Evolutionary conservation across 1,140 invertebrate species (phyloP).

Genomic region (Goniozus legneri): DNA sequence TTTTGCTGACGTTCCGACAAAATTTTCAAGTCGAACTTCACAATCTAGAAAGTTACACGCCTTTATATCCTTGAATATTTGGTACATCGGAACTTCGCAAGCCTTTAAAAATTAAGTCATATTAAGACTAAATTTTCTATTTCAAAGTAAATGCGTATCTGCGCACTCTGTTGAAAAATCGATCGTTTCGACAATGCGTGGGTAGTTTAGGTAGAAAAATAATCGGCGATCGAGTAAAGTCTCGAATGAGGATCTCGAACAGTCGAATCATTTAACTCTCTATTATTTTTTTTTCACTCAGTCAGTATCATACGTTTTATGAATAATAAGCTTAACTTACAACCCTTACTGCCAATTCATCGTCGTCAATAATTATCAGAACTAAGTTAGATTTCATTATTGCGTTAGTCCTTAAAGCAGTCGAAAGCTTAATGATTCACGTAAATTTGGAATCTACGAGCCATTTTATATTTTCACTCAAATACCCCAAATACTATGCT

Average conservation of each 20-base stretch:
- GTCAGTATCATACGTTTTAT: conserved; percentile 3
- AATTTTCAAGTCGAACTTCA: conserved; percentile 13
- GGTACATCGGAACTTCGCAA: conserved; percentile 7
- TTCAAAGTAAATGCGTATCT: not conserved
- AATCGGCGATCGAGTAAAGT: conserved; percentile 12
- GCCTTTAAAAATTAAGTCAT: conserved; percentile 5
- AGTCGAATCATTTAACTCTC: conserved; percentile 8
- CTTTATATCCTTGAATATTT: conserved; percentile 15
- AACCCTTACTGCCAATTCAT: conserved; percentile 12
- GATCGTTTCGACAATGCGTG: not conserved
- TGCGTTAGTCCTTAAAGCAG: no score
- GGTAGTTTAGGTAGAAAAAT: conserved; percentile 10
- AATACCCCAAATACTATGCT: no score
- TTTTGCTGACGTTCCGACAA: conserved; percentile 6
- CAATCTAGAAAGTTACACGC: conserved; percentile 6
- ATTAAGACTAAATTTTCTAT: conserved; percentile 8
- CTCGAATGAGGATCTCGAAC: conserved; percentile 6
- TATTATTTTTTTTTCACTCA: conserved; percentile 5
- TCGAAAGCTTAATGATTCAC: no score
- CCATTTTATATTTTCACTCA: no score
- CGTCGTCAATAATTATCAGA: conserved; percentile 20
- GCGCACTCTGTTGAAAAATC: not conserved
- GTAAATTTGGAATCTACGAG: no score
- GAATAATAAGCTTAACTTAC: not conserved
- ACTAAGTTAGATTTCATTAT: no score